Evolutionary conservation across 2,113 vertebrate species (phyloP), one percentile per base, ranked within the genome.

Genomic region (Murina feae): DNA sequence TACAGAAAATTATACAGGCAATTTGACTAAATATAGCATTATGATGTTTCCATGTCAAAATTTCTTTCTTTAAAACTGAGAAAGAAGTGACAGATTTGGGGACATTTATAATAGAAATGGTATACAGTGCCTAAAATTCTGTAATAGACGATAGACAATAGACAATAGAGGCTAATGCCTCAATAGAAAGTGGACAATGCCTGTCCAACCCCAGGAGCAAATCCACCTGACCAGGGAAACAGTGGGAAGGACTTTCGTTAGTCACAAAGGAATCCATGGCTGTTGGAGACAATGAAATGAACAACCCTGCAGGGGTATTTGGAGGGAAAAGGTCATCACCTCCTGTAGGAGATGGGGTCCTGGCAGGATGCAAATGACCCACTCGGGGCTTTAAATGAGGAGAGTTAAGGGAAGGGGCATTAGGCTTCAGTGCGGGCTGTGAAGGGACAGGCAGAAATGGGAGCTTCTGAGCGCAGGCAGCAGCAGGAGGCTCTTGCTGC

Each of bases 341-440:
- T 69, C 8, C 32, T 42, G 1, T 8, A 23, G 8, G 63, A 90
- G 6, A 60, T 1, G 75, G 37, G 13, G 17, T 85, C 20, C 17
- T 69, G 17, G 32, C 58, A 37, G 37, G 49, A 75, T 47, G 35
- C 42, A 42, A 14, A 47, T 32, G 60, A 68, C 12, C 32, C 0
- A 5, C 6, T 37, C 3, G 1, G 58, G 21, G 16, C 16, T 30
- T 88, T 49, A 76, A 76, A 10, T 4, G 9, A n/a, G 16, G 51
- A 58, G 10, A 21, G 68, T 14, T 72, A 17, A 81, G 4, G 30
- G 44, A 49, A 78, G 20, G 39, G 12, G 12, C 14, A 12, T 4
- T 32, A 11, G 12, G n/a, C 5, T 51, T 68, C 49, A 13, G 9
- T 2, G 1, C 23, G 16, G 51, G 9, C 3, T 0, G 13, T 0